Evolutionary conservation across 53 echinoderm and acorn worm species (phyloP).

Genomic region (Stichopus horrens): DNA sequence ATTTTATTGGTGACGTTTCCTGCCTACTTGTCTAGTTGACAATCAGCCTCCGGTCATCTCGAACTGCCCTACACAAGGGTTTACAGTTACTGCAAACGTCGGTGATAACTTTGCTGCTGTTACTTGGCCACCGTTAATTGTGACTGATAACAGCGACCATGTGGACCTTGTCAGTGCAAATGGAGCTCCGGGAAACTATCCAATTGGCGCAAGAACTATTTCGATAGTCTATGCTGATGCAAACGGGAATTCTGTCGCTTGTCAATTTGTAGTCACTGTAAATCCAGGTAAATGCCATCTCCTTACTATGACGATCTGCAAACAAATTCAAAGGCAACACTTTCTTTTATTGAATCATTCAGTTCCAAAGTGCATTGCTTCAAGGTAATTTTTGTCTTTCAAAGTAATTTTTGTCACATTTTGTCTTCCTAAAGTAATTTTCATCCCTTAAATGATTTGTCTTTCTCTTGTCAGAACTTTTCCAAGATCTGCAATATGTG

Average conservation of each 20-base stretch:
- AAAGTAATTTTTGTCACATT: no score
- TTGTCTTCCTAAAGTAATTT: no score
- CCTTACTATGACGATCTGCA: no score
- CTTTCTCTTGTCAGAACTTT: no score
- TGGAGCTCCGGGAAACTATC: constrained; percentile 38
- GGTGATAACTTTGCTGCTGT: constrained; percentile 9
- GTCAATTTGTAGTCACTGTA: neutral
- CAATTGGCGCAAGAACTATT: constrained; percentile 1
- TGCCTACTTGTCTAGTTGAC: neutral
- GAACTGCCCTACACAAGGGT: neutral
- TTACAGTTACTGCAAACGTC: neutral
- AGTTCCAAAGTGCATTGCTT: no score
- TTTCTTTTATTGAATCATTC: no score
- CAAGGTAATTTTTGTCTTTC: no score
- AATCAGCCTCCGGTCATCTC: neutral
- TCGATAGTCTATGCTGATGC: constrained; percentile 5
- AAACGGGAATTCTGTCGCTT: constrained; percentile 5
- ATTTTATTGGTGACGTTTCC: no score
- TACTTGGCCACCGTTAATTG: constrained; percentile 2
- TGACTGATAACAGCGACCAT: constrained; percentile 34
- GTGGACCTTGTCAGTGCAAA: constrained; percentile 26
- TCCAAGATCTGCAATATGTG: no score
- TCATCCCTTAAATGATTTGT: no score
- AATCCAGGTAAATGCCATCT: constrained; percentile 12
- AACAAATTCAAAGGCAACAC: no score